Conservation (phyloP, 2,797 vertebrate genomes). For the Melanogrammus aeglefinus region DNA sequence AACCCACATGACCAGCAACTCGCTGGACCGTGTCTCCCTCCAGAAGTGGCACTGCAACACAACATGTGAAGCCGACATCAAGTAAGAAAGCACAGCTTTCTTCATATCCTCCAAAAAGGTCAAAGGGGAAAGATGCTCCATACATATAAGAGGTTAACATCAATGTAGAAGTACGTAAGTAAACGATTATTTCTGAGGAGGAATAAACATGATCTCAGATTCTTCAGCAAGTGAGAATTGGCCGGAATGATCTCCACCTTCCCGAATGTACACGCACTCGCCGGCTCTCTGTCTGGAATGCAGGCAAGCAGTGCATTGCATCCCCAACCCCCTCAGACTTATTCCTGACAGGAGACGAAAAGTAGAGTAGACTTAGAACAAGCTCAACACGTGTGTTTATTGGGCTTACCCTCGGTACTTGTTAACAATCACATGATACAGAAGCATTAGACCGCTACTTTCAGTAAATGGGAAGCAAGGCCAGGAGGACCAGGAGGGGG, state of each 20-base stretch:
- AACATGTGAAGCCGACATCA: neutral
- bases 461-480: slow-evolving; percentile 46
- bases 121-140: neutral
- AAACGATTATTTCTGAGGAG: neutral
- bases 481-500: slow-evolving; percentile 43
- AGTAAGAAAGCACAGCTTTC: slow-evolving; percentile 29
- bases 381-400: neutral
- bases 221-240: slow-evolving; percentile 62
- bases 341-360: slow-evolving; percentile 47
- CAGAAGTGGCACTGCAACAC: slow-evolving; percentile 66
- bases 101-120: neutral
- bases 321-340: slow-evolving; percentile 52
- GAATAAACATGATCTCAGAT: slow-evolving; percentile 71
- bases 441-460: slow-evolving; percentile 58
- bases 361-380: slow-evolving; percentile 15
- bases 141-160: neutral
- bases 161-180: neutral
- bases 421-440: neutral
- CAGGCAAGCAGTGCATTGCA: slow-evolving; percentile 68
- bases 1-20: too few species aligned
- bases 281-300: slow-evolving; percentile 64
- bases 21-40: too few species aligned
- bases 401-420: neutral
- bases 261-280: slow-evolving; percentile 60
- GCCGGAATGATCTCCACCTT: slow-evolving; percentile 61